Conservation (phyloP, 2,888 invertebrate species). For the Tetropium fuscum region DNA sequence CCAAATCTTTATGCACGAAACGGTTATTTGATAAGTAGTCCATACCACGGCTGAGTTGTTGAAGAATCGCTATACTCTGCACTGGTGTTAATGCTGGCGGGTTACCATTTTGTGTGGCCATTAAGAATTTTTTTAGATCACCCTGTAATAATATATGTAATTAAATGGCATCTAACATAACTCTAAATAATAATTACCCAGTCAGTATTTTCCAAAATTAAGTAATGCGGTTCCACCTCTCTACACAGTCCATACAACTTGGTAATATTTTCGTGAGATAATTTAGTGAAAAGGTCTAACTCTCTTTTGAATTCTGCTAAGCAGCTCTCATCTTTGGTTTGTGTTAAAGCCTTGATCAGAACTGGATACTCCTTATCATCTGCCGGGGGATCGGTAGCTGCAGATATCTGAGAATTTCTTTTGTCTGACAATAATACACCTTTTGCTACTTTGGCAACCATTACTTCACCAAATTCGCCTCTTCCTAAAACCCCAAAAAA, state of each 20-base stretch:
- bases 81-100: slow-evolving; percentile 75
- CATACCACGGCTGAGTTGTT: slow-evolving; percentile 86
- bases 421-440: slow-evolving; percentile 52
- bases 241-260: slow-evolving; percentile 85
- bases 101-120: slow-evolving; percentile 72
- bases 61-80: slow-evolving; percentile 76
- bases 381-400: slow-evolving; percentile 49
- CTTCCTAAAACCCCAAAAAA: slow-evolving; percentile 69
- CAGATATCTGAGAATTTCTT: slow-evolving; percentile 47
- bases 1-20: slow-evolving; percentile 91
- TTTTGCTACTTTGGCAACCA: slow-evolving; percentile 74
- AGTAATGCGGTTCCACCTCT: slow-evolving; percentile 87
- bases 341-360: slow-evolving; percentile 82
- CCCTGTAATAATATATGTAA: slow-evolving; percentile 71
- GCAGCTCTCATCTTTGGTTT: slow-evolving; percentile 81
- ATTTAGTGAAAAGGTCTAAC: slow-evolving; percentile 85
- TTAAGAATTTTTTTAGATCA: slow-evolving; percentile 89
- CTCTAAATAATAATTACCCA: slow-evolving; percentile 74
- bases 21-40: slow-evolving; percentile 81
- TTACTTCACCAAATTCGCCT: slow-evolving; percentile 93
- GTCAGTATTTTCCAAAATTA: slow-evolving; percentile 92
- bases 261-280: slow-evolving; percentile 86
- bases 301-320: slow-evolving; percentile 90
- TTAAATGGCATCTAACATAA: background rate
- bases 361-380: slow-evolving; percentile 69